Percentiles rank a stretch among this genome's conserved stretches.
Evolutionary conservation across 2,888 invertebrate species (phyloP).

Genomic region (Deroplatys truncata): DNA sequence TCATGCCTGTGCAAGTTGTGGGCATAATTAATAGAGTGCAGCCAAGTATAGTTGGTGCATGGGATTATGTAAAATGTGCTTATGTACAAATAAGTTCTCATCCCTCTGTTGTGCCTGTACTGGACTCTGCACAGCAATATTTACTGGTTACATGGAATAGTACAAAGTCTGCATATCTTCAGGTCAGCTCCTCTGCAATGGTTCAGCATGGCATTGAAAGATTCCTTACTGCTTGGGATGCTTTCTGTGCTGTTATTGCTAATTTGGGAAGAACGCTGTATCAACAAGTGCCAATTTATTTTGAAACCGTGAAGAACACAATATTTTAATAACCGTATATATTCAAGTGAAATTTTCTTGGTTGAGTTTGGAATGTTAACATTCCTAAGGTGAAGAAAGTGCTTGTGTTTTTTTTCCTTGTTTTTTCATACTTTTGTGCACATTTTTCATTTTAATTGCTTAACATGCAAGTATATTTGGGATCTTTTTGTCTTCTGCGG

Average conservation of each 20-base stretch:
- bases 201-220: background rate
- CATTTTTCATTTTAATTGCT: background rate
- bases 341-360: background rate
- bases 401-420: background rate
- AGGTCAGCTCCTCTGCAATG: background rate
- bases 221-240: background rate
- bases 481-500: too few relatives aligned
- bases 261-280: background rate
- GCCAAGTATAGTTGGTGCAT: background rate
- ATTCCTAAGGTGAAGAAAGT: background rate
- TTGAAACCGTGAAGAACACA: conserved; percentile 26
- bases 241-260: background rate
- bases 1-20: background rate
- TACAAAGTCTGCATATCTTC: background rate
- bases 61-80: background rate
- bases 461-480: background rate
- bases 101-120: background rate
- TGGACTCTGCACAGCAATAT: background rate
- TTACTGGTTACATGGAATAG: background rate
- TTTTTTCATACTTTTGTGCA: background rate
- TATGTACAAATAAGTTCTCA: background rate
- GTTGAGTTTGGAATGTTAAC: background rate
- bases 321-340: conserved; percentile 5
- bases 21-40: background rate
- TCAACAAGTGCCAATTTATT: conserved; percentile 20